These are phyloP conservation scores for Protodeltote pygarga DNA, from an alignment of 2,888 invertebrate species.

Conservation along the genomic window DNA sequence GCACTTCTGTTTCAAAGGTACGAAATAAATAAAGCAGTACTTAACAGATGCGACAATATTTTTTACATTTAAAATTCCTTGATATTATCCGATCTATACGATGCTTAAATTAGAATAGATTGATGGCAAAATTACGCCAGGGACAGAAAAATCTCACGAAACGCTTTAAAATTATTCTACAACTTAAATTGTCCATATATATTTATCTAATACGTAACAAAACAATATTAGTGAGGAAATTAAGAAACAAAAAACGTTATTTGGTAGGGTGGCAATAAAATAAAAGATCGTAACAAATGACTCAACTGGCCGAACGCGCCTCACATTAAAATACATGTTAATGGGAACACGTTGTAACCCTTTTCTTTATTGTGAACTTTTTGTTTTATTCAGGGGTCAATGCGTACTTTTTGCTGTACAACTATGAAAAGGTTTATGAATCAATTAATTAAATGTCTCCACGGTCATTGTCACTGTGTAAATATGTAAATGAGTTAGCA, in stretches of 20 bases:
- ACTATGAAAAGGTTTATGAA: conserved; percentile 83
- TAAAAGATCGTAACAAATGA: conserved; percentile 79
- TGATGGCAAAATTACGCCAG: too few species aligned
- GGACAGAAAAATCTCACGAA: too few species aligned
- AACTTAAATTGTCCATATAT: too few species aligned
- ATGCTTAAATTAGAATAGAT: too few species aligned
- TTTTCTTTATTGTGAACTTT: conserved; percentile 73
- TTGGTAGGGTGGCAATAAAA: conserved; percentile 67
- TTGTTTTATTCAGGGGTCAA: conserved; percentile 85
- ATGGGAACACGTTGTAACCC: conserved; percentile 83
- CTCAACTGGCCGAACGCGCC: conserved; percentile 74
- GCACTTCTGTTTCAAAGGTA: conserved; percentile 11
- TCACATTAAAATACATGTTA: conserved; percentile 77
- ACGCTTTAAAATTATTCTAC: too few species aligned
- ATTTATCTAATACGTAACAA: conserved; percentile 11
- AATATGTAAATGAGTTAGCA: conserved; percentile 81
- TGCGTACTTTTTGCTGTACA: conserved; percentile 75
- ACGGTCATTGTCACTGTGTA: conserved; percentile 84
- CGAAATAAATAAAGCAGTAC: too few species aligned
- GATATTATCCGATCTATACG: too few species aligned
- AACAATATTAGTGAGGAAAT: conserved; percentile 48
- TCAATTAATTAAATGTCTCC: conserved; percentile 86
- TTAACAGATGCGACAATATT: too few species aligned
- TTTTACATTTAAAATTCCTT: too few species aligned
- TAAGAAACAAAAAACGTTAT: conserved; percentile 56